These are phyloP conservation scores for Xiphophorus maculatus DNA, from an alignment of 2,113 vertebrate species.

Conservation along the genomic window DNA sequence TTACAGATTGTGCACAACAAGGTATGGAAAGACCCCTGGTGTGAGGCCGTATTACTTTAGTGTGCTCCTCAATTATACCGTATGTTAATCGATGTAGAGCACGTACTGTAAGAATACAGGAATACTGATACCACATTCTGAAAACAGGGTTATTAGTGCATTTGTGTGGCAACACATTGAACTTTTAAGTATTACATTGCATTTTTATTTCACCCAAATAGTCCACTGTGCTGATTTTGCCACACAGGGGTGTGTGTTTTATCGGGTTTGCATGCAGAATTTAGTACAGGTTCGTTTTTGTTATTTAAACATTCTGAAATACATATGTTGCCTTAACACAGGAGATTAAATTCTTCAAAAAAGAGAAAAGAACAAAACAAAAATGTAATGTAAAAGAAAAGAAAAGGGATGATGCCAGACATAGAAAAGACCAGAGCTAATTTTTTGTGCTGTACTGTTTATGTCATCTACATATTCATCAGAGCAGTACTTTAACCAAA, in stretches of 20 bases:
- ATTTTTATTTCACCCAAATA: slow-evolving; percentile 39
- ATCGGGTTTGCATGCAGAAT: slow-evolving; percentile 28
- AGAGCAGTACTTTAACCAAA: background rate
- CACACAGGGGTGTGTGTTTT: slow-evolving; percentile 75
- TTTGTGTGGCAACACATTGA: slow-evolving; percentile 1
- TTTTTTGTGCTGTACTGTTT: background rate
- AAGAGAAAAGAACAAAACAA: background rate
- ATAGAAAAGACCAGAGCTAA: background rate
- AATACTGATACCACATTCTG: slow-evolving; percentile 21
- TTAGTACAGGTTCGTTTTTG: slow-evolving; percentile 13
- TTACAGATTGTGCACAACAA: slow-evolving; percentile 73
- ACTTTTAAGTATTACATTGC: slow-evolving; percentile 5
- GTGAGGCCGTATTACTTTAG: slow-evolving; percentile 61
- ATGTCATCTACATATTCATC: background rate
- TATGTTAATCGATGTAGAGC: slow-evolving; percentile 33
- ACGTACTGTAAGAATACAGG: slow-evolving; percentile 32
- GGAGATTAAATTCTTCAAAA: background rate
- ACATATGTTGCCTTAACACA: background rate
- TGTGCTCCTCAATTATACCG: slow-evolving; percentile 53
- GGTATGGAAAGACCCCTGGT: slow-evolving; percentile 64
- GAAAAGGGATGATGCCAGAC: background rate
- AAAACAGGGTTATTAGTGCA: slow-evolving; percentile 11
- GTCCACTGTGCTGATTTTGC: slow-evolving; percentile 64
- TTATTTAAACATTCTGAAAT: background rate
- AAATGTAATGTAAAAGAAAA: background rate